These are phyloP conservation scores for Caenorhabditis sp. DNA, from an alignment of 2,888 invertebrate species.

Conservation along the genomic window DNA sequence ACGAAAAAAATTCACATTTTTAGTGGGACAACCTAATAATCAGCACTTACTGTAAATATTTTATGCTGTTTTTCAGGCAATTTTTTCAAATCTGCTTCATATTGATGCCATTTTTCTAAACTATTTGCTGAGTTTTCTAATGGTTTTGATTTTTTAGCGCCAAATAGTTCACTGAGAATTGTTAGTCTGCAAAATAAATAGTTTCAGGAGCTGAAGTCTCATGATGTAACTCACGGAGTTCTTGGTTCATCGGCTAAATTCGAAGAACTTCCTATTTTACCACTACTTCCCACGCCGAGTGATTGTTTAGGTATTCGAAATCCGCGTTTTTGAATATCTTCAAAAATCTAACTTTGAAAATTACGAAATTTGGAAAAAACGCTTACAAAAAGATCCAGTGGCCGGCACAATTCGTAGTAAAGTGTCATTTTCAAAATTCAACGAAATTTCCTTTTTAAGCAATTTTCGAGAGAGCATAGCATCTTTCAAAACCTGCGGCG, in stretches of 20 bases:
- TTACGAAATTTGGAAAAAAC: constrained; percentile 4
- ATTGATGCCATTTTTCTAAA: constrained; percentile 50
- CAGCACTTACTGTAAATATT: constrained; percentile 53
- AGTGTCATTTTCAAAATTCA: constrained; percentile 25
- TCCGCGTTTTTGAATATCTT: constrained; percentile 56
- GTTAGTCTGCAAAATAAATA: not conserved
- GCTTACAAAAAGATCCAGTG: constrained; percentile 28
- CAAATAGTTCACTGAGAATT: constrained; percentile 22
- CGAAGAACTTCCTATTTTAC: constrained; percentile 7
- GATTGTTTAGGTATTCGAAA: constrained; percentile 45
- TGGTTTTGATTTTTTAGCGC: constrained; percentile 25
- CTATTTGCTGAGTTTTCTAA: constrained; percentile 15
- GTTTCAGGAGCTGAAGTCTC: too few relatives aligned
- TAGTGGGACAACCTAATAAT: too few relatives aligned
- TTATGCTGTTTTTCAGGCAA: constrained; percentile 59
- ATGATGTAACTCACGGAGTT: constrained; percentile 3
- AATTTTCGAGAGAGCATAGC: constrained; percentile 15
- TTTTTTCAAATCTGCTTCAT: constrained; percentile 59
- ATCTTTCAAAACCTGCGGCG: constrained; percentile 14
- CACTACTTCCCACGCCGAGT: constrained; percentile 29
- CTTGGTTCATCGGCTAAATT: constrained; percentile 14
- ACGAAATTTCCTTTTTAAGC: constrained; percentile 9
- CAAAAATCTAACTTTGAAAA: not conserved
- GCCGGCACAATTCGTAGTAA: constrained; percentile 21
- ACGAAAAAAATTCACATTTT: too few relatives aligned